Conservation (phyloP, 2,797 vertebrate genomes). For the Chaetophractus vellerosus region DNA sequence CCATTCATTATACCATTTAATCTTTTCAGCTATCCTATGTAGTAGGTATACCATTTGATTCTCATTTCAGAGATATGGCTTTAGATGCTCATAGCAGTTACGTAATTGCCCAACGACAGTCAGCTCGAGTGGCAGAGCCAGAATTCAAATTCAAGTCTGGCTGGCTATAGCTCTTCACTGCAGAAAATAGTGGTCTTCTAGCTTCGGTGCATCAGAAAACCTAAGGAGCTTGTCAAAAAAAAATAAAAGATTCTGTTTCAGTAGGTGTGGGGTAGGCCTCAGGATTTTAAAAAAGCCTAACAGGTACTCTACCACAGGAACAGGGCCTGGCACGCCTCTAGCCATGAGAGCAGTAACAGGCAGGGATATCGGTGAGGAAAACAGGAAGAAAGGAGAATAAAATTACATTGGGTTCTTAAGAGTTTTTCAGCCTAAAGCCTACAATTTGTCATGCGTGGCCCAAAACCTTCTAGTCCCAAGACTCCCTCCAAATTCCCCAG, state of each 20-base stretch:
- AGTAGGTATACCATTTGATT: background rate
- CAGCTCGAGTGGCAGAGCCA: background rate
- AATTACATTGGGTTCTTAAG: background rate
- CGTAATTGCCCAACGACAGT: background rate
- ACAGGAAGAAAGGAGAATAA: background rate
- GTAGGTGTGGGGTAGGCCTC: background rate
- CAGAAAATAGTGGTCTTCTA: background rate
- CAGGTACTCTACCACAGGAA: background rate
- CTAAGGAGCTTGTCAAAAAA: background rate
- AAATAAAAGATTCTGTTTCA: constrained; percentile 3
- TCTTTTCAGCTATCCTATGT: background rate
- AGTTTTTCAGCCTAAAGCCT: constrained; percentile 41
- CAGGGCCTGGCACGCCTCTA: background rate
- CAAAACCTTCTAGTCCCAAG: background rate
- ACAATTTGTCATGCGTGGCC: background rate
- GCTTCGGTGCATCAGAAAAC: background rate
- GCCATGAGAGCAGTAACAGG: background rate
- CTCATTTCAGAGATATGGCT: constrained; percentile 53
- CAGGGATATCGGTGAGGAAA: background rate
- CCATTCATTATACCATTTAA: constrained; percentile 1
- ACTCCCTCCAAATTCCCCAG: background rate
- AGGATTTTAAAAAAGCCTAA: background rate
- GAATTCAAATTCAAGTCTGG: constrained; percentile 19
- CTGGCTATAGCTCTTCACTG: background rate
- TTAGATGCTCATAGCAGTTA: background rate